phyloP scores from a whole-genome alignment of 2,888 invertebrate species.

The Vesta saturnalis region DNA sequence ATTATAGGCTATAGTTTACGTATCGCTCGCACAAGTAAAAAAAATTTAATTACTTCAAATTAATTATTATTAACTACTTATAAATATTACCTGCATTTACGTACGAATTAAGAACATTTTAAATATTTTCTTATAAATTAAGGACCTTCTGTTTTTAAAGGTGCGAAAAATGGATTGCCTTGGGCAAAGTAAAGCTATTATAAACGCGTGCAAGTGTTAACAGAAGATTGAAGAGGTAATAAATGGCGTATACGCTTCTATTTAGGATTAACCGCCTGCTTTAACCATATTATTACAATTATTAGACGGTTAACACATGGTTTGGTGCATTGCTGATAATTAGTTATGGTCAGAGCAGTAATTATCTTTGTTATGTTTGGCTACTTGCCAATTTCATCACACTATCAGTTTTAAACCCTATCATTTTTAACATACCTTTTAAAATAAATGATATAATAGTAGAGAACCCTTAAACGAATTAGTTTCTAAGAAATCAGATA shows the following conservation, averaged over 20 bases:
- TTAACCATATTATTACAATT: constrained; percentile 33
- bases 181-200: constrained; percentile 32
- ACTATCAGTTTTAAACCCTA: constrained; percentile 16
- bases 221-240: constrained; percentile 24
- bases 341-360: constrained; percentile 24
- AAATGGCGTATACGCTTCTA: constrained; percentile 36
- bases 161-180: constrained; percentile 34
- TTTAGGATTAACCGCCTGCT: constrained; percentile 33
- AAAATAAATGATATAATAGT: constrained; percentile 19
- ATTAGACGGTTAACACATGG: constrained; percentile 23
- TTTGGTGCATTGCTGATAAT: constrained; percentile 21
- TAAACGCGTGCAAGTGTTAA: constrained; percentile 36
- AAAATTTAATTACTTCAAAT: constrained; percentile 23
- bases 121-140: constrained; percentile 22
- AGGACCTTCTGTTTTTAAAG: constrained; percentile 33
- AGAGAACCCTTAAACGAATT: not conserved
- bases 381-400: constrained; percentile 20
- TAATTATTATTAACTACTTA: constrained; percentile 25
- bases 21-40: constrained; percentile 15
- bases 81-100: not conserved
- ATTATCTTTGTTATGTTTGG: constrained; percentile 33
- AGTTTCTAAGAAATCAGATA: not conserved
- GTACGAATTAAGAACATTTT: no score
- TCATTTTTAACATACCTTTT: constrained; percentile 20
- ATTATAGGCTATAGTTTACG: constrained; percentile 36